A percentile compares a stretch with the other conserved stretches of the same genome.
Conservation (phyloP, 2,888 invertebrate species). For the Sphaeridia pumilis region DNA sequence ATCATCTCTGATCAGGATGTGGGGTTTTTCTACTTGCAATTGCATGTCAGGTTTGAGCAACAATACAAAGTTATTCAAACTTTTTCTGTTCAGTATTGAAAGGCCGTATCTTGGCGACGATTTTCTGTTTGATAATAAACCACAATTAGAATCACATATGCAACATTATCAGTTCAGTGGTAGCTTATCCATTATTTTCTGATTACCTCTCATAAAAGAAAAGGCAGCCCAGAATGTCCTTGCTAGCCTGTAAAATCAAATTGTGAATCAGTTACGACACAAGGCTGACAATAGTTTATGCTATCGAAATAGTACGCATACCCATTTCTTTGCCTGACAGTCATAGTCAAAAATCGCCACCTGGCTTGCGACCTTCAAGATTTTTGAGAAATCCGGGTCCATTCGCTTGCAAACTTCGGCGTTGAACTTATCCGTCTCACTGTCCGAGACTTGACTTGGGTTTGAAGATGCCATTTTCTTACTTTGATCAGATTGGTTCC, state of each 20-base stretch:
- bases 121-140: too few relatives aligned
- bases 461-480: neutral
- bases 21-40: constrained; percentile 43
- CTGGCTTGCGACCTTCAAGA: constrained; percentile 43
- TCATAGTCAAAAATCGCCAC: constrained; percentile 40
- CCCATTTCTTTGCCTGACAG: constrained; percentile 41
- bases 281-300: too few relatives aligned
- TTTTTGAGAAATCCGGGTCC: constrained; percentile 43
- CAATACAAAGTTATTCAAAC: constrained; percentile 43
- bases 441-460: neutral
- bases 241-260: neutral
- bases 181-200: too few relatives aligned
- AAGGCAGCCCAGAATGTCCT: constrained; percentile 3
- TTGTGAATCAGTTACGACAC: too few relatives aligned
- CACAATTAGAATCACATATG: too few relatives aligned
- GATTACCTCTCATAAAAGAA: constrained; percentile 15
- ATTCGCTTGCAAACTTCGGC: constrained; percentile 37
- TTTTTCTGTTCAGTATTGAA: constrained; percentile 44
- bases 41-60: constrained; percentile 43
- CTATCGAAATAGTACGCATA: too few relatives aligned
- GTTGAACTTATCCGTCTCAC: constrained; percentile 6
- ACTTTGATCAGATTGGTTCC: neutral
- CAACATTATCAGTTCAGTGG: too few relatives aligned
- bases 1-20: constrained; percentile 40
- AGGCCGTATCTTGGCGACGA: constrained; percentile 42